Evolutionary conservation across 1,140 invertebrate species (phyloP).

Genomic region (Monochamus saltuarius): DNA sequence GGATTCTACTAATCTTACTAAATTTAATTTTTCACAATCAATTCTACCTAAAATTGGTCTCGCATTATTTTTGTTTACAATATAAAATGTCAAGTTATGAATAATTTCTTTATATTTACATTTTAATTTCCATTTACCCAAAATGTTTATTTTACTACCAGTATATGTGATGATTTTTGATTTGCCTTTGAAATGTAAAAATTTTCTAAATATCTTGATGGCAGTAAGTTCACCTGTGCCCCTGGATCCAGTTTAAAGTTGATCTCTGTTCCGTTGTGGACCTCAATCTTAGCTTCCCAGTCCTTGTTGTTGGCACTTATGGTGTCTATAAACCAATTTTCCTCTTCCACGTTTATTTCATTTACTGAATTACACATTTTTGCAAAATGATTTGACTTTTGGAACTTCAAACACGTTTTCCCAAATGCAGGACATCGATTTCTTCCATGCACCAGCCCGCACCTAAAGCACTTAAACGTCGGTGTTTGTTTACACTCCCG

Average conservation of each 20-base stretch:
- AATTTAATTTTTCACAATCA: slow-evolving; percentile 15
- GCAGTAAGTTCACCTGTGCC: too few species aligned
- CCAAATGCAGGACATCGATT: slow-evolving; percentile 28
- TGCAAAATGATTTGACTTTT: slow-evolving; percentile 32
- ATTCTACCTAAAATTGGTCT: slow-evolving; percentile 13
- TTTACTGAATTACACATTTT: slow-evolving; percentile 18
- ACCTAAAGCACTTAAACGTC: too few species aligned
- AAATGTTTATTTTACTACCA: slow-evolving; percentile 20
- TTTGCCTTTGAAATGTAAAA: background rate
- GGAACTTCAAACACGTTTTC: slow-evolving; percentile 27
- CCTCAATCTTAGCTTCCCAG: background rate
- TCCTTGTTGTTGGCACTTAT: slow-evolving; percentile 1
- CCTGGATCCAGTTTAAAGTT: slow-evolving; percentile 1
- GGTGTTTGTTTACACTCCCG: too few species aligned
- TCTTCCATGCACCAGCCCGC: too few species aligned
- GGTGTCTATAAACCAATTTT: slow-evolving; percentile 8
- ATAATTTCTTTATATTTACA: too few species aligned
- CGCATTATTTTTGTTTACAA: slow-evolving; percentile 6
- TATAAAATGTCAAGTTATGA: slow-evolving; percentile 5
- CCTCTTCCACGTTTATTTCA: slow-evolving; percentile 15
- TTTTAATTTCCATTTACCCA: slow-evolving; percentile 3
- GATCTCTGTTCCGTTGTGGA: slow-evolving; percentile 16
- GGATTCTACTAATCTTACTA: slow-evolving; percentile 12
- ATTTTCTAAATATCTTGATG: too few species aligned
- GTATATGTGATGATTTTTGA: slow-evolving; percentile 14